A percentile compares a stretch with the other conserved stretches of the same genome.
phyloP scores from a whole-genome alignment of 2,888 invertebrate genomes.

The Plebejus argus region DNA sequence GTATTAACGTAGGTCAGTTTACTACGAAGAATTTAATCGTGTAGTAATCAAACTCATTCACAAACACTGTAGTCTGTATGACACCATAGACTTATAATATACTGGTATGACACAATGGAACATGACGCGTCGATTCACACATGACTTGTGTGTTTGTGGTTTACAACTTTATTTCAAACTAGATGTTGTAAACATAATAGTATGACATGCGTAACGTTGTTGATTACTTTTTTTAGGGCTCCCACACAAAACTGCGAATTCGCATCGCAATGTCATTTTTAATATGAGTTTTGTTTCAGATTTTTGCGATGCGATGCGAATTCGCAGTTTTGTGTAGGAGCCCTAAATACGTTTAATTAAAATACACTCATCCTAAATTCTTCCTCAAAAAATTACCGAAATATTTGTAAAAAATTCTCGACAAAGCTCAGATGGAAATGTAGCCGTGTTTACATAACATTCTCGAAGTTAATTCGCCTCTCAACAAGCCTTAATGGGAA shows the following conservation, averaged over 20 bases:
- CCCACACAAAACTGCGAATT: too few relatives aligned
- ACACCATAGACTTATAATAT: too few relatives aligned
- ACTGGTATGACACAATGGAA: background rate
- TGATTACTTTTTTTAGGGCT: too few relatives aligned
- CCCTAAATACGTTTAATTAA: too few relatives aligned
- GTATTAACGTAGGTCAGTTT: background rate
- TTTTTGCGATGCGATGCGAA: too few relatives aligned
- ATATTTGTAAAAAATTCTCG: background rate
- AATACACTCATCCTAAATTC: background rate
- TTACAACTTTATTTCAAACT: background rate
- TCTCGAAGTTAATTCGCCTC: background rate
- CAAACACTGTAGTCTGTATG: background rate
- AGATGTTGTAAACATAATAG: background rate
- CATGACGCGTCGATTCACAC: background rate
- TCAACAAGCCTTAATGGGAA: slow-evolving; percentile 4
- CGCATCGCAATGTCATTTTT: too few relatives aligned
- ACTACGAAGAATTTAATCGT: background rate
- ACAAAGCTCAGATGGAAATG: background rate
- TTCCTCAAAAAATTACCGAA: background rate
- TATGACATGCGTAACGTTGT: too few relatives aligned
- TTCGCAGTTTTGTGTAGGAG: too few relatives aligned
- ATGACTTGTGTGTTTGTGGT: background rate
- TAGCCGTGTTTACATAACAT: background rate
- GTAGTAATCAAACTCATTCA: background rate
- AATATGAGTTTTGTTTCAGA: too few relatives aligned